These are phyloP conservation scores for Desoria tigrina DNA, from an alignment of 2,888 invertebrate genomes.

Conservation along the genomic window DNA sequence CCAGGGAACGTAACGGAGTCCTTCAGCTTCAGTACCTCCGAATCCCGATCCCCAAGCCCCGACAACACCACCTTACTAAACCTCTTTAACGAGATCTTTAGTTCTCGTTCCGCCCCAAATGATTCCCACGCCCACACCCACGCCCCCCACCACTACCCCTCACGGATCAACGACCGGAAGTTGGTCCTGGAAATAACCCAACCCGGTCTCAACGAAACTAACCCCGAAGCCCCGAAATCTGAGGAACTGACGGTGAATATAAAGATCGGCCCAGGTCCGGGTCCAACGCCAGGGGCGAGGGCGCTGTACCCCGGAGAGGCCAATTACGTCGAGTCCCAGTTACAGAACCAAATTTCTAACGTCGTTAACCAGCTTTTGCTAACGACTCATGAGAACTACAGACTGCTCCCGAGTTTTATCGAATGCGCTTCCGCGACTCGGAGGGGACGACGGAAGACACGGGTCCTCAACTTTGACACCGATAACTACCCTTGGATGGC, in stretches of 20 bases:
- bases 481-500: conserved; percentile 43
- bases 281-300: background rate
- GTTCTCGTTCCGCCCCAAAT: background rate
- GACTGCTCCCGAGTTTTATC: conserved; percentile 36
- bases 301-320: conserved; percentile 21
- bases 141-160: background rate
- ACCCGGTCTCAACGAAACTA: background rate
- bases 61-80: background rate
- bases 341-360: conserved; percentile 35
- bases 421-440: conserved; percentile 37
- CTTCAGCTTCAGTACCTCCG: too few species aligned
- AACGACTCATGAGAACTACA: conserved; percentile 40
- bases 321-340: conserved; percentile 16
- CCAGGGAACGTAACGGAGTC: too few species aligned
- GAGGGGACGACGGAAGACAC: conserved; percentile 28
- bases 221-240: background rate
- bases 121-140: background rate
- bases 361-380: conserved; percentile 40
- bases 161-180: background rate
- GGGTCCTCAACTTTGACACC: conserved; percentile 35
- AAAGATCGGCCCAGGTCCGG: background rate
- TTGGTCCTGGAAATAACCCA: background rate
- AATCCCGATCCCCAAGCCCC: too few species aligned
- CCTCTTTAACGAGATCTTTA: background rate
- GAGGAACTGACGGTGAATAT: conserved; percentile 3